Conservation (phyloP, 2,888 invertebrate species). For the Caenorhabditis auriculariae region DNA sequence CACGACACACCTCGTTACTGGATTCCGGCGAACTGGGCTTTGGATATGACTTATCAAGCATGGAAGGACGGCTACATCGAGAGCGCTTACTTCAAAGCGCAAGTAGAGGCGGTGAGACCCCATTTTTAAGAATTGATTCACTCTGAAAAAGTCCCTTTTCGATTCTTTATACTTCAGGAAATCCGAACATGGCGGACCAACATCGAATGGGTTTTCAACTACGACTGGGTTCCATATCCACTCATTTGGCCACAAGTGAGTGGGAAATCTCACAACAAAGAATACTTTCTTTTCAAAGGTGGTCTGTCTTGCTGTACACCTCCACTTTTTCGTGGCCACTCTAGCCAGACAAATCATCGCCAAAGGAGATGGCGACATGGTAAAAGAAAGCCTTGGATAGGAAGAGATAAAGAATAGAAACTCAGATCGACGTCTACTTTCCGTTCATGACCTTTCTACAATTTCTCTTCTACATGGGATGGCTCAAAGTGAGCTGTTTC, state of each 20-base stretch:
- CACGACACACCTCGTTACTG: constrained; percentile 33
- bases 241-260: constrained; percentile 40
- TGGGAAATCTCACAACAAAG: no score
- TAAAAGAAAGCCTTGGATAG: constrained; percentile 17
- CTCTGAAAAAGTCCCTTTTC: neutral
- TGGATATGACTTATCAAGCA: constrained; percentile 41
- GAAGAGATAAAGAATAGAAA: neutral
- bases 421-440: constrained; percentile 48
- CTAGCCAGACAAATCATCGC: constrained; percentile 51
- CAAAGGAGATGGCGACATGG: constrained; percentile 24
- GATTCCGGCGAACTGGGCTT: constrained; percentile 49
- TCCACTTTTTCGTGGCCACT: constrained; percentile 55
- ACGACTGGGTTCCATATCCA: constrained; percentile 45
- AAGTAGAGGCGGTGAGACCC: constrained; percentile 19
- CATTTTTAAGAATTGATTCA: no score
- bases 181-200: constrained; percentile 41
- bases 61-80: constrained; percentile 47
- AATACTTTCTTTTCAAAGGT: constrained; percentile 9
- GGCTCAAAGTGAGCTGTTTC: constrained; percentile 42
- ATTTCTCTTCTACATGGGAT: constrained; percentile 60
- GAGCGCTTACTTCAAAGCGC: constrained; percentile 41
- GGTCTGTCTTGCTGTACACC: constrained; percentile 51
- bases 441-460: constrained; percentile 59
- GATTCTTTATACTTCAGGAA: constrained; percentile 9
- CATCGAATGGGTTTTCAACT: constrained; percentile 47